A percentile compares a stretch with the other conserved stretches of the same genome.
These are phyloP conservation scores for Lampris incognitus DNA, from an alignment of 2,113 vertebrate species.

Conservation along the genomic window DNA sequence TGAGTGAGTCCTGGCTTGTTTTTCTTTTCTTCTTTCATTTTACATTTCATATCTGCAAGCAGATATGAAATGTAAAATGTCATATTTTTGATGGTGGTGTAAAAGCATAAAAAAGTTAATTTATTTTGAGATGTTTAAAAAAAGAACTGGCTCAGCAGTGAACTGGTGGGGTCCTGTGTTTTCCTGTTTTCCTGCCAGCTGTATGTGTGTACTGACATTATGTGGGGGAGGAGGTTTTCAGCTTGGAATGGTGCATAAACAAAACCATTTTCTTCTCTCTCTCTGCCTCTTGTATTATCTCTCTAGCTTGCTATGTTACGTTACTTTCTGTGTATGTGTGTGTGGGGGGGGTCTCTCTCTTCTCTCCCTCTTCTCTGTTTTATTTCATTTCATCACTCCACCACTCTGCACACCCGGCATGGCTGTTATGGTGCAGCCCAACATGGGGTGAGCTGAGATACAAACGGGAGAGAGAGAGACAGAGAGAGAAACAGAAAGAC, in stretches of 20 bases:
- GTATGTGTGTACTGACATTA: slow-evolving; percentile 63
- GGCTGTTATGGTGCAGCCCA: slow-evolving; percentile 20
- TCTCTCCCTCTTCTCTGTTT: no score
- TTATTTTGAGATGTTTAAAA: slow-evolving; percentile 47
- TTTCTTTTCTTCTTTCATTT: no score
- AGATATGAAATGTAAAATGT: slow-evolving; percentile 15
- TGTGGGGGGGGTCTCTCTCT: no score
- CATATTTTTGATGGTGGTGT: slow-evolving; percentile 1
- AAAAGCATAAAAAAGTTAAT: slow-evolving; percentile 41
- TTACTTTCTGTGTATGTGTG: no score
- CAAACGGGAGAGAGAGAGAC: slow-evolving; percentile 1
- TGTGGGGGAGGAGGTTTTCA: slow-evolving; percentile 61
- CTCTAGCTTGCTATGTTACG: slow-evolving; percentile 34
- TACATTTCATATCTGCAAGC: neutral
- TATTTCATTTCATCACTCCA: slow-evolving; percentile 1
- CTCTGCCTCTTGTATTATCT: slow-evolving; percentile 50
- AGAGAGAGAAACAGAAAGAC: slow-evolving; percentile 18
- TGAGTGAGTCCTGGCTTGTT: neutral
- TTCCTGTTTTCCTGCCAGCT: slow-evolving; percentile 61
- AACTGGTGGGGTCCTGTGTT: slow-evolving; percentile 29
- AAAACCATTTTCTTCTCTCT: slow-evolving; percentile 41
- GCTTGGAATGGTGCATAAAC: slow-evolving; percentile 68
- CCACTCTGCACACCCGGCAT: slow-evolving; percentile 40
- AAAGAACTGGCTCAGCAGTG: slow-evolving; percentile 21
- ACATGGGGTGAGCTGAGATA: slow-evolving; percentile 12